Evolutionary conservation across 2,888 invertebrate species (phyloP).

Genomic region (Sminthurinus aureus): DNA sequence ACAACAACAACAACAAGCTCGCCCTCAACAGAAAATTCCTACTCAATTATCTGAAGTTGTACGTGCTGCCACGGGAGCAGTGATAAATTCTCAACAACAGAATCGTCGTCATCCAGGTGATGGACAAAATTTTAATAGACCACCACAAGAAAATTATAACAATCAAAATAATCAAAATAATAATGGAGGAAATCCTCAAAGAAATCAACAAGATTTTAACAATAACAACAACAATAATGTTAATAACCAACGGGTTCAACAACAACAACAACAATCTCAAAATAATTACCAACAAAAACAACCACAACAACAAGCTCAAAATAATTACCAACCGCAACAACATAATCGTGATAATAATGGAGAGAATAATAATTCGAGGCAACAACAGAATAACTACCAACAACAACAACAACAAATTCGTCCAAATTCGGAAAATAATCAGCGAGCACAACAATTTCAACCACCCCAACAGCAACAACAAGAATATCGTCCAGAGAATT

Average conservation of each 20-base stretch:
- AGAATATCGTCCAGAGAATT: slow-evolving; percentile 28
- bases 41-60: slow-evolving; percentile 11
- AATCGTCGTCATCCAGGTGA: slow-evolving; percentile 26
- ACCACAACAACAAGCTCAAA: background rate
- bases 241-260: background rate
- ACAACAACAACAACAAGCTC: background rate
- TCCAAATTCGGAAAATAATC: slow-evolving; percentile 2
- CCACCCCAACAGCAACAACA: slow-evolving; percentile 36
- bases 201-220: background rate
- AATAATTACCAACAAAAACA: background rate
- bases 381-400: background rate
- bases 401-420: slow-evolving; percentile 21
- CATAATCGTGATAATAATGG: slow-evolving; percentile 17
- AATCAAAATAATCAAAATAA: slow-evolving; percentile 18
- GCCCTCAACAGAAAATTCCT: slow-evolving; percentile 3
- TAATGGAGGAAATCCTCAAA: background rate
- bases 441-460: slow-evolving; percentile 7
- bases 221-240: background rate
- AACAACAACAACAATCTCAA: background rate
- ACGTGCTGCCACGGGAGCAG: slow-evolving; percentile 35
- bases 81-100: background rate
- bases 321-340: slow-evolving; percentile 26
- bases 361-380: background rate
- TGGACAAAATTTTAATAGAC: slow-evolving; percentile 15
- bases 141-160: slow-evolving; percentile 11